Evolutionary conservation across 2,888 invertebrate genomes (phyloP).

Genomic region (Diplazon laetatorius): DNA sequence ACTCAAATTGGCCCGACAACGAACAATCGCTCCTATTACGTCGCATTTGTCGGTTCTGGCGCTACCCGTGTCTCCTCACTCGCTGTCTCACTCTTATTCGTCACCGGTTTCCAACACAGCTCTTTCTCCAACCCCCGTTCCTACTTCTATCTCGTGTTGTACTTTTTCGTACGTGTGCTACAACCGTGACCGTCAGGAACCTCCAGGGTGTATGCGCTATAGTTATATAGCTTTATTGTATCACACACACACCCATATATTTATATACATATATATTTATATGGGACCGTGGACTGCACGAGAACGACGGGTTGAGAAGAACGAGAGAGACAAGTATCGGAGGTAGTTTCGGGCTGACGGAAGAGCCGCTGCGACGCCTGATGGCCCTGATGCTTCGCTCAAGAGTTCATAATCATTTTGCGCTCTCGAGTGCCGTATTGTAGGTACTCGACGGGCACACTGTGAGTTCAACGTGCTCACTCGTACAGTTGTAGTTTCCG

Average conservation of each 20-base stretch:
- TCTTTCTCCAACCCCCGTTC: slow-evolving; percentile 48
- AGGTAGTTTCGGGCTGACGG: slow-evolving; percentile 58
- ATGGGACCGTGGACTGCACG: slow-evolving; percentile 6
- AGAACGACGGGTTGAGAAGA: slow-evolving; percentile 17
- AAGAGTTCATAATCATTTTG: slow-evolving; percentile 57
- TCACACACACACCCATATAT: slow-evolving; percentile 17
- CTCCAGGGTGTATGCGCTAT: slow-evolving; percentile 45
- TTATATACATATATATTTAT: slow-evolving; percentile 3
- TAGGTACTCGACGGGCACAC: slow-evolving; percentile 36
- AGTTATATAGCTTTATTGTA: slow-evolving; percentile 26
- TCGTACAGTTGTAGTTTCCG: slow-evolving; percentile 27
- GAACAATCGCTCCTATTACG: slow-evolving; percentile 82
- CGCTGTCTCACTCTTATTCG: slow-evolving; percentile 60
- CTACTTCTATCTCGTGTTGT: slow-evolving; percentile 61
- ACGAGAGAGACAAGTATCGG: slow-evolving; percentile 49
- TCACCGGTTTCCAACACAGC: slow-evolving; percentile 12
- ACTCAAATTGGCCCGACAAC: slow-evolving; percentile 82
- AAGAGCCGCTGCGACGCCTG: slow-evolving; percentile 55
- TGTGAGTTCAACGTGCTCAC: slow-evolving; percentile 22
- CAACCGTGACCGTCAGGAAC: slow-evolving; percentile 58
- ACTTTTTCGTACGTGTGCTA: slow-evolving; percentile 62
- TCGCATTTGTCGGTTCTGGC: slow-evolving; percentile 77
- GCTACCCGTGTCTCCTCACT: slow-evolving; percentile 65
- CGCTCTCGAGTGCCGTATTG: slow-evolving; percentile 32
- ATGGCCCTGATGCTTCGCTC: slow-evolving; percentile 32